Base-by-base conservation (phyloP, 2,888 invertebrate genomes). In the Agrotis segetum region DNA sequence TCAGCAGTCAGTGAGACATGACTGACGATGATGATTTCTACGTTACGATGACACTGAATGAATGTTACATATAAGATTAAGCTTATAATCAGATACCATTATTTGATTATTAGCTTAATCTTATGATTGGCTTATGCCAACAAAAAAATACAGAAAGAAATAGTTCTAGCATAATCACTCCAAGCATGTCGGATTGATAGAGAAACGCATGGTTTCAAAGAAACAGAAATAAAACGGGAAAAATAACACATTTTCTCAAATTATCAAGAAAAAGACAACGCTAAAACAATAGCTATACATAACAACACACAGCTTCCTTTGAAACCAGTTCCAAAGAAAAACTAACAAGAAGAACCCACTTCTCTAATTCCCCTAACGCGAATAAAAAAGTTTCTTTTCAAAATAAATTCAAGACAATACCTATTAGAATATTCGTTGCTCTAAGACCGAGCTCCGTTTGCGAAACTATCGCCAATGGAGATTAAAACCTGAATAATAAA, bases 401-500 rank as follows among this genome's bases (percentile, higher is more conserved):
- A 60, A 67, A 66, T 67, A 79, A 70, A 72, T 61, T 60, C 55
- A 58, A 44, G 24, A 9, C 6, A 24, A 62, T 9, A 67, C 71
- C 53, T 67, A 77, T 75, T 65, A 65, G 44, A 67, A 76, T 71
- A 83, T 80, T 80, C 82, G 78, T 82, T 60, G 69, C 72, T 83
- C 74, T 63, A n/a, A 56, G 75, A 44, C 66, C 24, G 44, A 17
- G 56, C 70, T 55, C 34, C 67, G 73, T 78, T 74, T 62, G 71
- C 64, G 77, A 77, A 86, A 86, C 87, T 88, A 88, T 87, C 76
- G 79, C 61, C 40, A 74, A 75, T 49, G 74, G 67, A 87, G 88
- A 88, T 88, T 87, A 88, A 87, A 87, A 76, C 67, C 56, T 88
- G 86, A 86, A 88, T 88, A 84, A 88, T 86, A 84, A 76, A 88